Conservation (phyloP, 1,140 invertebrate genomes). For the Magallana gigas region DNA sequence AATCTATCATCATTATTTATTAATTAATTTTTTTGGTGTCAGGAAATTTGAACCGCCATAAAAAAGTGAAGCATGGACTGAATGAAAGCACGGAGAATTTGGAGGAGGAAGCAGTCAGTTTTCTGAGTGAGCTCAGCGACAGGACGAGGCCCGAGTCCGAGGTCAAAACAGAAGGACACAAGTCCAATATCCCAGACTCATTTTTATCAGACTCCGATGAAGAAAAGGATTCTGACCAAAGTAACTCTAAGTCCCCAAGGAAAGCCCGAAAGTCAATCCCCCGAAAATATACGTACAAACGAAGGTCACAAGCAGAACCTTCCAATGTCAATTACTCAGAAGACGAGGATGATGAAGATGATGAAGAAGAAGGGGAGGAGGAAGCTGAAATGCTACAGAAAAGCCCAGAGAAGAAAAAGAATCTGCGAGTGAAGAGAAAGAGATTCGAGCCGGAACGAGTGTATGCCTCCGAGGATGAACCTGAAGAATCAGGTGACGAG, state of each 20-base stretch:
- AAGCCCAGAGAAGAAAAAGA: background rate
- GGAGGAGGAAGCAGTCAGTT: conserved; percentile 74
- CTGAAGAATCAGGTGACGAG: background rate
- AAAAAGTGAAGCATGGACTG: conserved; percentile 77
- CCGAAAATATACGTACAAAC: conserved; percentile 52
- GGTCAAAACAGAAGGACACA: conserved; percentile 39
- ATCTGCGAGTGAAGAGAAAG: background rate
- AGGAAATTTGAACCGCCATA: conserved; percentile 77
- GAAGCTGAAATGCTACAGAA: background rate
- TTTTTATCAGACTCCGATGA: conserved; percentile 47
- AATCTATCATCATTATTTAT: too few relatives aligned
- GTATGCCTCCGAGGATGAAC: background rate
- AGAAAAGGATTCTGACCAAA: conserved; percentile 10
- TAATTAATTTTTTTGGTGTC: background rate
- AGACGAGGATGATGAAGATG: conserved; percentile 19
- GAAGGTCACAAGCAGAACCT: background rate
- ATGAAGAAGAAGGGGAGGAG: background rate
- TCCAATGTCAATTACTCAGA: conserved; percentile 29
- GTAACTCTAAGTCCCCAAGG: conserved; percentile 48
- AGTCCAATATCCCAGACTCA: conserved; percentile 45
- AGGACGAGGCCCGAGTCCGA: conserved; percentile 61
- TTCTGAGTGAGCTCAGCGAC: conserved; percentile 69
- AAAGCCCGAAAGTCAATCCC: conserved; percentile 65
- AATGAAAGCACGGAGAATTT: conserved; percentile 72
- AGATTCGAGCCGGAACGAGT: background rate